phyloP scores from a whole-genome alignment of 2,797 vertebrate genomes.

The Phrynocephalus guinanensis region DNA sequence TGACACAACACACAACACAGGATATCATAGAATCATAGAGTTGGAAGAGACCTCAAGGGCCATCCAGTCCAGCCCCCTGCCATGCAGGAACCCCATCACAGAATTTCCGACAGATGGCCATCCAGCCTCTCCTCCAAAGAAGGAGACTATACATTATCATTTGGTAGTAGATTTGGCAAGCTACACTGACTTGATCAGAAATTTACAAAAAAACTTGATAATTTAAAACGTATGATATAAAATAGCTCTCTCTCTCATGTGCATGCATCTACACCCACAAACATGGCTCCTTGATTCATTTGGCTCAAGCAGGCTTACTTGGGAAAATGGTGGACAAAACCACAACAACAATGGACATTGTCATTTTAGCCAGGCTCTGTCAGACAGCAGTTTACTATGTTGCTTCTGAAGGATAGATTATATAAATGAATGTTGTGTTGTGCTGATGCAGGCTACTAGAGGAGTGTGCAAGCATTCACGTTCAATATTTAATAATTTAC shows the following conservation, averaged over 20 bases:
- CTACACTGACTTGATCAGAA: neutral
- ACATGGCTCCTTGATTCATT: neutral
- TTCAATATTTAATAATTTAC: too few species aligned
- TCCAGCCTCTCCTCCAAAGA: too few species aligned
- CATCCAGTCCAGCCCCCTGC: too few species aligned
- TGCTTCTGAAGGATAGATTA: neutral
- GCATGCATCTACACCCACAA: neutral
- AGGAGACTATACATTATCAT: too few species aligned
- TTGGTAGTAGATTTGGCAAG: neutral
- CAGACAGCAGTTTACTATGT: neutral
- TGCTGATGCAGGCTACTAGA: neutral
- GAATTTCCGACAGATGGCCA: too few species aligned
- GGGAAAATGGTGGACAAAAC: neutral
- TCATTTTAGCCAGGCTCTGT: neutral
- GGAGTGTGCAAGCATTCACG: neutral
- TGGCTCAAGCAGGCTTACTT: slow-evolving; percentile 4
- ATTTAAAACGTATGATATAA: neutral
- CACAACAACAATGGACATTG: neutral
- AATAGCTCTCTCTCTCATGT: neutral
- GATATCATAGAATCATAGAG: too few species aligned
- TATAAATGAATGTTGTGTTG: neutral
- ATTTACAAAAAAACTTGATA: neutral
- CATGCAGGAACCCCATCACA: too few species aligned
- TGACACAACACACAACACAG: too few species aligned
- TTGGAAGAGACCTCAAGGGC: too few species aligned